Conservation (phyloP, 2,113 vertebrate species). For the Epinephelus moara region DNA sequence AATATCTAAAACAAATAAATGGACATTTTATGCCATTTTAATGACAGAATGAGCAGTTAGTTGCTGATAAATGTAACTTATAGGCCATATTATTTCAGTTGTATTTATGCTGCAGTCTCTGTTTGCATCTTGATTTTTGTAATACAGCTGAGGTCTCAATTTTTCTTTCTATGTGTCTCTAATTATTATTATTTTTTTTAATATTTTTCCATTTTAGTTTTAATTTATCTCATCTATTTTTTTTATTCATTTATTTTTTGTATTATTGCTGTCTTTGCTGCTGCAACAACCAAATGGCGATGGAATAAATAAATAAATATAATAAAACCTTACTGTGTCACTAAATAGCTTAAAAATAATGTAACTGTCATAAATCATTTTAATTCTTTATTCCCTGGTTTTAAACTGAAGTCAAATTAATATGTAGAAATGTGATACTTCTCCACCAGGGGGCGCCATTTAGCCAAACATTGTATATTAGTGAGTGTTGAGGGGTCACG, state of each 20-base stretch:
- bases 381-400: background rate
- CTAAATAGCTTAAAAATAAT: no score
- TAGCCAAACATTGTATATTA: constrained; percentile 23
- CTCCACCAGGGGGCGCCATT: constrained; percentile 67
- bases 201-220: no score
- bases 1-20: background rate
- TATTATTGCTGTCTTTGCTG: no score
- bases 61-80: background rate
- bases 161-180: no score
- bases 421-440: background rate
- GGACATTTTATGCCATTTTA: background rate
- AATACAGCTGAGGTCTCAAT: background rate
- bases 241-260: no score
- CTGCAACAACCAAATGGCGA: no score
- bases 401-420: background rate
- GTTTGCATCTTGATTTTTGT: background rate
- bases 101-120: background rate
- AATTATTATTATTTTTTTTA: background rate
- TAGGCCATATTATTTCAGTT: background rate
- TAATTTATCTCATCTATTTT: no score
- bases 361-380: background rate
- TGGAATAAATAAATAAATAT: background rate
- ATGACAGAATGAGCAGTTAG: background rate
- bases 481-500: background rate
- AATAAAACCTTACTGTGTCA: no score